Base-by-base conservation (phyloP, 2,113 vertebrate genomes). In the Campylomormyrus numenius region DNA sequence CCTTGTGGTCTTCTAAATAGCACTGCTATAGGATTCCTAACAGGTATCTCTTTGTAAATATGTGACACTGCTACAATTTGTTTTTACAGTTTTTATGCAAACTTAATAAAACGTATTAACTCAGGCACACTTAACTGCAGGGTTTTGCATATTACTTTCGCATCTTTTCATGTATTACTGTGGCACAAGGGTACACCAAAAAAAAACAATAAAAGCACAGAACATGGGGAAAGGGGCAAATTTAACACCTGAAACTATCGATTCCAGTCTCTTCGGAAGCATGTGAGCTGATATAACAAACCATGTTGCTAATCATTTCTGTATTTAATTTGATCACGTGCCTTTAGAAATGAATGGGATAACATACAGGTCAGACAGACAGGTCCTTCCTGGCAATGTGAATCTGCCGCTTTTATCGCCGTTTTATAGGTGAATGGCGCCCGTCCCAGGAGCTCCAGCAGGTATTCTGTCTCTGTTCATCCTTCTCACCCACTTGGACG, bases 401-500 rank as follows among this genome's bases (percentile, higher is more conserved):
- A 89, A 74, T 27, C 66, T 50, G 88, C 8, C 19, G 39, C 50
- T 56, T 89, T 85, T 56, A 84, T 62, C 24, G 11, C 89, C 89
- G 53, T 85, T 89, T 85, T 89, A 50, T 50, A 89, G 39, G 49
- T n/a, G 77, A 85, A 45, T 85, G 80, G 49, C 74, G 45, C 24
- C 89, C 21, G 35, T 88, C 80, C 90, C 90, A 24, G 90, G 52
- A n/a, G 90, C 62, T 58, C 49, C 62, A 31, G 62, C 35, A 89
- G 27, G 42, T 88, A 70, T 88, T 84, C 74, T 88, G 77, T 53
- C 45, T 58, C 62, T 85, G 58, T 90, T 74, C 24, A 90, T 80
- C 52, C 56, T 49, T 88, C 56, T 89, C 83, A 31, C 89, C 89
- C 91, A 49, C 53, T 35, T 62, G 87, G 91, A 92, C 39, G 35